phyloP scores from a whole-genome alignment of 1,140 invertebrate species.

The Drosophila bipectinata region DNA sequence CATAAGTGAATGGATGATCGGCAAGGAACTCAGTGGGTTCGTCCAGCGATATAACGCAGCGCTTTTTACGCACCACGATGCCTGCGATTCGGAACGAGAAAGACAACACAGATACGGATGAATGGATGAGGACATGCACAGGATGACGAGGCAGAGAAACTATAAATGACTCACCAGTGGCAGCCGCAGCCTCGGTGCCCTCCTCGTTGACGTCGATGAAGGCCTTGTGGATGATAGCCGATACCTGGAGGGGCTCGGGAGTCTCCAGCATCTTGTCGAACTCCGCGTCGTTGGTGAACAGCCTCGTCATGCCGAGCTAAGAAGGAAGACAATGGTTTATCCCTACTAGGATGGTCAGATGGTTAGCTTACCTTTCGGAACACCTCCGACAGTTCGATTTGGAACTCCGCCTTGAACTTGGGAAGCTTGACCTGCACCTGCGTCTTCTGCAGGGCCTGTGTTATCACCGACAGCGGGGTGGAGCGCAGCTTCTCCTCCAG shows the following conservation, averaged over 20 bases:
- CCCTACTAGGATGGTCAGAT: background rate
- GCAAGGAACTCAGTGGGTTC: slow-evolving; percentile 59
- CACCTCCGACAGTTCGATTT: slow-evolving; percentile 84
- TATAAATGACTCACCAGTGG: slow-evolving; percentile 72
- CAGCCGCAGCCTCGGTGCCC: slow-evolving; percentile 86
- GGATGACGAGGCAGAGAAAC: slow-evolving; percentile 7
- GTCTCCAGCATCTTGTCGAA: slow-evolving; percentile 86
- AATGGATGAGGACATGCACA: slow-evolving; percentile 16
- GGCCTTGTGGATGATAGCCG: slow-evolving; percentile 85
- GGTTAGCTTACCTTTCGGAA: slow-evolving; percentile 84
- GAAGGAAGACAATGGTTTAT: background rate
- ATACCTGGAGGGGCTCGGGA: slow-evolving; percentile 84
- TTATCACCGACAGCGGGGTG: slow-evolving; percentile 68
- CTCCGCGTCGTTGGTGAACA: slow-evolving; percentile 86
- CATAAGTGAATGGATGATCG: slow-evolving; percentile 79
- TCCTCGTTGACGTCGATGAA: slow-evolving; percentile 86
- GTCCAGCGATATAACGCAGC: slow-evolving; percentile 32
- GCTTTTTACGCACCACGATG: slow-evolving; percentile 56
- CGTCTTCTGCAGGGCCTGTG: slow-evolving; percentile 54
- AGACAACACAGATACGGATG: slow-evolving; percentile 44
- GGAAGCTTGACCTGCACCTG: slow-evolving; percentile 86
- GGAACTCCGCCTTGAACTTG: slow-evolving; percentile 87
- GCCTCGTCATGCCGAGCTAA: slow-evolving; percentile 85
- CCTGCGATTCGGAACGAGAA: slow-evolving; percentile 47
- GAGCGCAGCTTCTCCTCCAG: slow-evolving; percentile 85